These are phyloP conservation scores for Megalonaias nervosa DNA, from an alignment of 1,140 invertebrate species.

Conservation along the genomic window DNA sequence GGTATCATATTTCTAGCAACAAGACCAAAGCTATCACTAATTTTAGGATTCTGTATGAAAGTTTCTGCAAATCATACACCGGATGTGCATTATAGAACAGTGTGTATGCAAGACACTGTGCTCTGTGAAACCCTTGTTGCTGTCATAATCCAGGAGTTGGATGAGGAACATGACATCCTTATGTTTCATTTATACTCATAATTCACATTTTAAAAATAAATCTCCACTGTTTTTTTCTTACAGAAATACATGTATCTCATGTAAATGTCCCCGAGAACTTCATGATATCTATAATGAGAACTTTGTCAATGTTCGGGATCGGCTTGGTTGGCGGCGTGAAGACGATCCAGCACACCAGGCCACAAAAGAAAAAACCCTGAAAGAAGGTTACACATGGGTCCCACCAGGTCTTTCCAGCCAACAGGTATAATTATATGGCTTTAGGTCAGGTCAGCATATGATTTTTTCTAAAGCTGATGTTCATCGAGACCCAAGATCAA, in stretches of 20 bases:
- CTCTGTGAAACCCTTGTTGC: neutral
- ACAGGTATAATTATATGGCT: constrained; percentile 55
- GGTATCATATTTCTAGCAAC: too few species aligned
- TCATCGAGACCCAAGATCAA: neutral
- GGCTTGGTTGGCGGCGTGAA: constrained; percentile 81
- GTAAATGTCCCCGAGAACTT: constrained; percentile 87
- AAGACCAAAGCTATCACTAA: too few species aligned
- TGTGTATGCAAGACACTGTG: too few species aligned
- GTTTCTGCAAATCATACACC: neutral
- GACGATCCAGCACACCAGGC: constrained; percentile 68
- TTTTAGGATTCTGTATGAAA: neutral
- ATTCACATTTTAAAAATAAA: neutral
- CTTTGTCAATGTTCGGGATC: constrained; percentile 84
- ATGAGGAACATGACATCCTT: neutral
- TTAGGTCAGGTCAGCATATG: neutral
- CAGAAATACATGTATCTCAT: constrained; percentile 89
- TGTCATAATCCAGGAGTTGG: neutral
- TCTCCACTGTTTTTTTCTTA: constrained; percentile 45
- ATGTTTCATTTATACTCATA: neutral
- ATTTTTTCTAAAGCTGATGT: too few species aligned
- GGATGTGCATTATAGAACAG: neutral
- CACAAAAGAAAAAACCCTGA: constrained; percentile 59
- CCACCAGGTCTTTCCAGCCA: constrained; percentile 93
- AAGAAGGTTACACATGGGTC: constrained; percentile 98
- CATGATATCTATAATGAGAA: constrained; percentile 93